phyloP scores from a whole-genome alignment of 2,888 invertebrate species.

The Anodontia alba region DNA sequence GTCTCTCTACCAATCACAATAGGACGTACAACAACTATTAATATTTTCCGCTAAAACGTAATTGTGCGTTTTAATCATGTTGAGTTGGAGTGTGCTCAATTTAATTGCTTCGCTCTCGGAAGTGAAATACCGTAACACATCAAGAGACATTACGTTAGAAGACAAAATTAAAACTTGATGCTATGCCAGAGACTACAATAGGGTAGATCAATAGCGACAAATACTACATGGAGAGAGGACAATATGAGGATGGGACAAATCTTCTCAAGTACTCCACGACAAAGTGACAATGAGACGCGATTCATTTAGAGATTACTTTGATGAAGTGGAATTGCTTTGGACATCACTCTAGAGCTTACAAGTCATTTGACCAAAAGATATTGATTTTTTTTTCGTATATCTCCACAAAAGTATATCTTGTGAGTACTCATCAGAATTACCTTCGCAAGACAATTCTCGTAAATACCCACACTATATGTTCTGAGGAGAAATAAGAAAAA shows the following conservation, averaged over 20 bases:
- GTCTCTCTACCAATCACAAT: constrained; percentile 7
- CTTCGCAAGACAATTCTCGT: no score
- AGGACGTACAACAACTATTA: constrained; percentile 18
- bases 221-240: constrained; percentile 5
- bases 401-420: no score
- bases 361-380: no score
- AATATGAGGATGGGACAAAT: constrained; percentile 17
- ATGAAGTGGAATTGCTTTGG: constrained; percentile 15
- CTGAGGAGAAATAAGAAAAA: no score
- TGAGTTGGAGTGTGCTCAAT: constrained; percentile 34
- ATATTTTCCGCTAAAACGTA: constrained; percentile 17
- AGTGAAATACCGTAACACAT: constrained; percentile 54
- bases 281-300: constrained; percentile 20
- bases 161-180: constrained; percentile 57
- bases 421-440: no score
- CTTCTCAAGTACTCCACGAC: constrained; percentile 12
- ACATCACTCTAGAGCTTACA: no score
- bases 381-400: no score
- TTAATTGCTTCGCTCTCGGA: constrained; percentile 58
- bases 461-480: no score
- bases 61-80: constrained; percentile 18
- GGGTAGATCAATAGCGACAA: constrained; percentile 4
- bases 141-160: constrained; percentile 43
- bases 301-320: constrained; percentile 19
- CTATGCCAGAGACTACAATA: constrained; percentile 16